Evolutionary conservation across 2,888 invertebrate genomes (phyloP).

Genomic region (Cerastoderma edule): DNA sequence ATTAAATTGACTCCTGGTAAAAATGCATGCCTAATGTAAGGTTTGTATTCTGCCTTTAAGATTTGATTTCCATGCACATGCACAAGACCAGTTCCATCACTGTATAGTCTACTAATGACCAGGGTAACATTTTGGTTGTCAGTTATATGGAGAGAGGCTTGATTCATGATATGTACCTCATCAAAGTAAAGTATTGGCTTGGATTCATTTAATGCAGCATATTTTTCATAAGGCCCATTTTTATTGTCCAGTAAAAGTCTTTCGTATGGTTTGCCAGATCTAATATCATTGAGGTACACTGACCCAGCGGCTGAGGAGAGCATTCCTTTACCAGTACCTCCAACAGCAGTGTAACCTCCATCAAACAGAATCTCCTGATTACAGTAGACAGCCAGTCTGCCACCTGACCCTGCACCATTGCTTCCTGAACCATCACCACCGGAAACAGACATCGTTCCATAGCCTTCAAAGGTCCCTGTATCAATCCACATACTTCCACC

Average conservation of each 20-base stretch:
- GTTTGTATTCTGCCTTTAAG: slow-evolving; percentile 63
- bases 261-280: slow-evolving; percentile 57
- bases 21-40: slow-evolving; percentile 64
- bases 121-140: slow-evolving; percentile 46
- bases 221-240: slow-evolving; percentile 64
- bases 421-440: slow-evolving; percentile 63
- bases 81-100: slow-evolving; percentile 70
- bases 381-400: slow-evolving; percentile 67
- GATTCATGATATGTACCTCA: slow-evolving; percentile 68
- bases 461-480: slow-evolving; percentile 67
- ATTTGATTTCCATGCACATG: slow-evolving; percentile 66
- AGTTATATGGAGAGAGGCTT: slow-evolving; percentile 67
- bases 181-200: slow-evolving; percentile 62
- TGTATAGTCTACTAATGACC: slow-evolving; percentile 58
- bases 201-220: slow-evolving; percentile 67
- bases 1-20: slow-evolving; percentile 70
- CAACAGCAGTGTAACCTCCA: slow-evolving; percentile 64
- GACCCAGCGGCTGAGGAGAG: slow-evolving; percentile 70
- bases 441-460: slow-evolving; percentile 63
- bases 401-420: slow-evolving; percentile 71
- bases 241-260: slow-evolving; percentile 68
- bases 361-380: slow-evolving; percentile 58
- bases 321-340: slow-evolving; percentile 56
- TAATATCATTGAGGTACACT: slow-evolving; percentile 69
- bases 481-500: slow-evolving; percentile 73